phyloP scores from a whole-genome alignment of 2,888 invertebrate species.

The Anticlea derivata region DNA sequence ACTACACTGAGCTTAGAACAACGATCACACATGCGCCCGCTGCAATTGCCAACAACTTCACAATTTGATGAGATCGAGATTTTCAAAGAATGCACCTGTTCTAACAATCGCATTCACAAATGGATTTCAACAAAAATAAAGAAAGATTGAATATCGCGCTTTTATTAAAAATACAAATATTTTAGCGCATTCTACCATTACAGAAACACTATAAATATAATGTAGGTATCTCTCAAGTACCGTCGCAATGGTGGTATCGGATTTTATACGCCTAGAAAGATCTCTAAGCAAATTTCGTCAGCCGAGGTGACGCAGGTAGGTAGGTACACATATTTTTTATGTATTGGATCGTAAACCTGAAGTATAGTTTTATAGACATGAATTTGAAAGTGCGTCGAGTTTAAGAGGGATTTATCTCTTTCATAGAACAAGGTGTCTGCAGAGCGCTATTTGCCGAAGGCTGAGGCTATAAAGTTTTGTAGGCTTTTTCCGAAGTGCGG shows the following conservation, averaged over 20 bases:
- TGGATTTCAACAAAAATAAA: slow-evolving; percentile 12
- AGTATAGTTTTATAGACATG: slow-evolving; percentile 64
- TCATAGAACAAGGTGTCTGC: slow-evolving; percentile 41
- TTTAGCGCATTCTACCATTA: slow-evolving; percentile 3
- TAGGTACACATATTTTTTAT: slow-evolving; percentile 51
- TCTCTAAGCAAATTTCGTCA: slow-evolving; percentile 53
- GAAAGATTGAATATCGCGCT: slow-evolving; percentile 8
- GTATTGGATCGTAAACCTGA: slow-evolving; percentile 56
- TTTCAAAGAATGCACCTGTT: slow-evolving; percentile 55
- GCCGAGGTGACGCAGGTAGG: slow-evolving; percentile 40
- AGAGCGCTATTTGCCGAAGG: slow-evolving; percentile 36
- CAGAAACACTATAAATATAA: slow-evolving; percentile 8
- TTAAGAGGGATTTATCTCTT: slow-evolving; percentile 51
- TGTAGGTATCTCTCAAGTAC: slow-evolving; percentile 7
- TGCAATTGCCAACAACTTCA: slow-evolving; percentile 57
- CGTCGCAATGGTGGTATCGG: slow-evolving; percentile 40
- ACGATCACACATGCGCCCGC: slow-evolving; percentile 71
- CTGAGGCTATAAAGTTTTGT: slow-evolving; percentile 33
- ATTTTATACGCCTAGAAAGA: slow-evolving; percentile 49
- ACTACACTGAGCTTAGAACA: slow-evolving; percentile 60
- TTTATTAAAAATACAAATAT: slow-evolving; percentile 5
- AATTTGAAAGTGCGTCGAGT: slow-evolving; percentile 57
- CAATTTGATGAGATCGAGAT: slow-evolving; percentile 63
- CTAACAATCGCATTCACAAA: slow-evolving; percentile 12
- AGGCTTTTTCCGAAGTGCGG: slow-evolving; percentile 26